Evolutionary conservation across 2,113 vertebrate species (phyloP), one percentile per base, ranked within the genome.

Genomic region (Protomyctophum bolini): DNA sequence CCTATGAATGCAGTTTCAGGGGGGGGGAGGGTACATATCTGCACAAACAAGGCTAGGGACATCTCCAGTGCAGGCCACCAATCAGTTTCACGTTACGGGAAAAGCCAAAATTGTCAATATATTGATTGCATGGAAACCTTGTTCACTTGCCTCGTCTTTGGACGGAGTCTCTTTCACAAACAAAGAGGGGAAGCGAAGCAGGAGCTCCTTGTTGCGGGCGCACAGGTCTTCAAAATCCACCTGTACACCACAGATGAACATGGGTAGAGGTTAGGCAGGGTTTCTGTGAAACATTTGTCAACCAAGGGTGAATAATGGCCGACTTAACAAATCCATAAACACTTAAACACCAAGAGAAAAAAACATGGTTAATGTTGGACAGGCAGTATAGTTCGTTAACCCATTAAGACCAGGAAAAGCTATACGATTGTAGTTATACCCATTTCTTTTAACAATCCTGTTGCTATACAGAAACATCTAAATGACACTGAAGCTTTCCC

Each of bases 181-280:
- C n/a, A 6, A 60, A 6, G 47, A 1, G 0, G 79, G 86, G 7
- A 89, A 21, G n/a, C 75, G 52, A 0, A 77, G 69, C 41, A 82
- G 10, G 52, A 91, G 73, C 54, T 89, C 90, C 50, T 87, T 79
- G 49, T 92, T 92, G 46, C 89, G 75, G 21, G n/a, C 2, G 45
- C 75, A 87, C 5, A 92, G 47, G 8, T 91, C 89, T 0, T 1
- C 62, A 1, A 90, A 6, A 1, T 85, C 84, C 48, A 92, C 33
- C 91, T 92, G 54, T 58, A 78, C 15, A 12, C 63, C 7, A 69
- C 5, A 57, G 0, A 65, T 2, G 58, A 6, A 10, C 56, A 54
- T 45, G 1, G 52, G 10, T 7, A 41, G 21, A 57, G 8, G 46
- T 29, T 45, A 57, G 10, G 45, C 15, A 55, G 10, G 57, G 6